Conservation (phyloP, 2,113 vertebrate genomes). For the Mustela nigripes region DNA sequence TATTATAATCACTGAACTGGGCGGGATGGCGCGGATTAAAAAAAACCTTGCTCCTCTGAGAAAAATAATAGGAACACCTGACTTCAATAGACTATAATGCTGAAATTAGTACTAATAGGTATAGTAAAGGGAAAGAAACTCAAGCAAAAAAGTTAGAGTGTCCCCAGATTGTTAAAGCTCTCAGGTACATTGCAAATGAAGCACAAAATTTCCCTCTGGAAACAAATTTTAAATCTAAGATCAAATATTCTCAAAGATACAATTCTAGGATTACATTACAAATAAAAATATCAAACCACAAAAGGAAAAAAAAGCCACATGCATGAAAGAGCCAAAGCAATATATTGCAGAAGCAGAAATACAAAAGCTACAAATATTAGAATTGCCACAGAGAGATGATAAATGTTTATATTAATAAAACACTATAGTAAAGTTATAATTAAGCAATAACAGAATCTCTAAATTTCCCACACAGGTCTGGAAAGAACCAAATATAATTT, state of each 20-base stretch:
- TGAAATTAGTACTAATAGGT: neutral
- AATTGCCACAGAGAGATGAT: neutral
- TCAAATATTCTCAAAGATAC: slow-evolving; percentile 13
- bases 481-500: slow-evolving; percentile 22
- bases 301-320: neutral
- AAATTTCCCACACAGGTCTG: neutral
- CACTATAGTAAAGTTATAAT: neutral
- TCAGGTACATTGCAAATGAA: neutral
- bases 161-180: neutral
- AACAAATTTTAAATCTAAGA: neutral
- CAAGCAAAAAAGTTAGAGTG: neutral
- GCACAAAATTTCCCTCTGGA: neutral
- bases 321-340: neutral
- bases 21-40: too few species aligned
- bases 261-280: neutral
- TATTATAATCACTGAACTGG: slow-evolving; percentile 24
- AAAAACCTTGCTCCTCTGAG: neutral
- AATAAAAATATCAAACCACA: slow-evolving; percentile 8
- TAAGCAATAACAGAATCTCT: neutral
- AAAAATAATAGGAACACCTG: slow-evolving; percentile 40
- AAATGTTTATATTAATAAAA: neutral
- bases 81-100: neutral
- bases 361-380: neutral
- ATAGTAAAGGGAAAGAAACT: fast-evolving
- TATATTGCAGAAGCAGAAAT: neutral